These are phyloP conservation scores for Petrophora chlorosata DNA, from an alignment of 2,888 invertebrate genomes.

Conservation along the genomic window DNA sequence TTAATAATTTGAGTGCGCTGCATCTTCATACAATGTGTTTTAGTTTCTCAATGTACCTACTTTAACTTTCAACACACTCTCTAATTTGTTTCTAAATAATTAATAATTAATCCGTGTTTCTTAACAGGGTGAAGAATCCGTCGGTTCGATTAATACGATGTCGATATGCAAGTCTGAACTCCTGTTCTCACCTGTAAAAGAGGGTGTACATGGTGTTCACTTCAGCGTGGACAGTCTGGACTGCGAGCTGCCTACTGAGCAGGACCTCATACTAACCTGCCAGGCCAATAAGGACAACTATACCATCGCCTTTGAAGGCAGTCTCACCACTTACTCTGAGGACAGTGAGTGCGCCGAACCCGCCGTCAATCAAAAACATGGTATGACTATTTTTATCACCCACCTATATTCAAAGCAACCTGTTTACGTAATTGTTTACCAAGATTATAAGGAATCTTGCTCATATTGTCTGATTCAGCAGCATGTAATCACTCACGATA, in stretches of 20 bases:
- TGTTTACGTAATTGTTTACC: constrained; percentile 57
- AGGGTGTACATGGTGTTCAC: constrained; percentile 89
- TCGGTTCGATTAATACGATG: constrained; percentile 90
- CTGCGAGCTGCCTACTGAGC: constrained; percentile 91
- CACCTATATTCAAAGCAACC: constrained; percentile 28
- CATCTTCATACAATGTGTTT: constrained; percentile 25
- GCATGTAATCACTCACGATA: constrained; percentile 52
- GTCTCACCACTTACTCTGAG: constrained; percentile 92
- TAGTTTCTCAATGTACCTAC: constrained; percentile 16
- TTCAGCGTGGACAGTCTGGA: constrained; percentile 96
- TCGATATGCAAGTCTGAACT: constrained; percentile 96
- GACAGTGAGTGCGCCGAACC: constrained; percentile 88
- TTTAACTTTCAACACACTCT: constrained; percentile 16
- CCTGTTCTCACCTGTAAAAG: constrained; percentile 95
- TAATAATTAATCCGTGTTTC: constrained; percentile 1
- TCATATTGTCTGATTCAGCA: constrained; percentile 52
- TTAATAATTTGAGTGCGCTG: constrained; percentile 40
- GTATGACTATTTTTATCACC: constrained; percentile 43
- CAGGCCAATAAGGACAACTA: constrained; percentile 97
- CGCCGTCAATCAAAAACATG: constrained; percentile 81
- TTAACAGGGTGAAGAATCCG: constrained; percentile 88
- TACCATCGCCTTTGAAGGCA: constrained; percentile 97
- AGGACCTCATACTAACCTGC: constrained; percentile 95
- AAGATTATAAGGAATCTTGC: constrained; percentile 38
- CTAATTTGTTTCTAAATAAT: not conserved